phyloP scores from a whole-genome alignment of 2,888 invertebrate species.

The Archips crataeganus region DNA sequence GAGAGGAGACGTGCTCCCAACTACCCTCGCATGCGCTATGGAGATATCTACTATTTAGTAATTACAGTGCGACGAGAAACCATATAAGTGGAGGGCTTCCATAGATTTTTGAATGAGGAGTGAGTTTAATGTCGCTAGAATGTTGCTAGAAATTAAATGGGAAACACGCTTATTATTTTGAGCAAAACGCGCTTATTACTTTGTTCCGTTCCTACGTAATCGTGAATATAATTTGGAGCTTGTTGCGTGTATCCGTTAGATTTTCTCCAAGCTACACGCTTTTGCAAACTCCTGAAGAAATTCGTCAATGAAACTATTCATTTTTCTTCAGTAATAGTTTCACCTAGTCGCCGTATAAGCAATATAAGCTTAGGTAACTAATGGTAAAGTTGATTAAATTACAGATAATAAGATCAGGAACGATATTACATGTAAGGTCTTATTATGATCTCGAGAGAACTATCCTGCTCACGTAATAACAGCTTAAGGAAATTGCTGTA shows the following conservation, averaged over 20 bases:
- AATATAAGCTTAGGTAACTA: too few species aligned
- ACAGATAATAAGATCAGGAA: background rate
- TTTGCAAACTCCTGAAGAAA: too few species aligned
- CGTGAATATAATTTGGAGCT: too few species aligned
- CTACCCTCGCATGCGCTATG: background rate
- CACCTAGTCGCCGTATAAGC: too few species aligned
- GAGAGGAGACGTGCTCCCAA: background rate
- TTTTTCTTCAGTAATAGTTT: too few species aligned
- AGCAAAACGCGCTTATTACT: background rate
- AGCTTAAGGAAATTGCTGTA: slow-evolving; percentile 23
- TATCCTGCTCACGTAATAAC: slow-evolving; percentile 13
- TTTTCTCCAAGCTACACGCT: too few species aligned
- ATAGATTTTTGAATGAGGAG: too few species aligned
- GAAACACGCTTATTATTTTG: background rate
- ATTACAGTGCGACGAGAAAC: too few species aligned
- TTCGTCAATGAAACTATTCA: too few species aligned
- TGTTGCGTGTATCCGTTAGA: too few species aligned
- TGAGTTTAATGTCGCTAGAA: background rate
- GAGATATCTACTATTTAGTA: background rate
- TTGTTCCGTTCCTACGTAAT: too few species aligned
- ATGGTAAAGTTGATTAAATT: background rate
- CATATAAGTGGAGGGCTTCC: background rate
- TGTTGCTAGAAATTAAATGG: background rate
- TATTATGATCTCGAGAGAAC: slow-evolving; percentile 17
- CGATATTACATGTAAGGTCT: slow-evolving; percentile 9